Evolutionary conservation across 2,888 invertebrate species (phyloP), one percentile per base, ranked within the genome.

Genomic region (Eupsilia transversa): DNA sequence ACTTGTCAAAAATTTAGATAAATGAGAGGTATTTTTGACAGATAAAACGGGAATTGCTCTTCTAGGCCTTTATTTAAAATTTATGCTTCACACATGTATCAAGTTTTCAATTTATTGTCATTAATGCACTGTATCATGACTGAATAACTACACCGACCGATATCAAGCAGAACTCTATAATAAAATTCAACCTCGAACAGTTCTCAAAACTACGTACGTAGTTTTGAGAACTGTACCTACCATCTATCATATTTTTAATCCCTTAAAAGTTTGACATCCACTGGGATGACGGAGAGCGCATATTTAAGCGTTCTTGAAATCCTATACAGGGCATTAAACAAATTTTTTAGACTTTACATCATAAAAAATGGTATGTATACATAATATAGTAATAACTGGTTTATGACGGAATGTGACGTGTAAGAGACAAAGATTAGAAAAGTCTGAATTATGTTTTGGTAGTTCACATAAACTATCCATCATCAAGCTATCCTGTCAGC

Each of bases 261-360:
- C 43, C n/a, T 1, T 23, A 1, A 77, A 85, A 89, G 79, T 86
- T 94, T 94, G 92, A 89, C 86, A 87, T 80, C 52, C 91, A 17
- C 82, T 88, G 85, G 7, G 30, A 66, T 81, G 82, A 89, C 89
- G 88, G 83, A 88, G 88, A 91, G 85, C 89, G 90, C 92, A 93
- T 93, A 91, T 90, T 93, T 91, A 89, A 93, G 90, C 89, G 91
- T 93, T 92, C 89, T 92, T 93, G 92, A 93, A 93, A 94, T 90
- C 88, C 89, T 91, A 92, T 92, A 92, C 93, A 85, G 84, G 72
- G 82, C 86, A 87, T 87, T 87, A 87, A 87, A 87, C 87, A 87
- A 77, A 61, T 83, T 83, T 86, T 86, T 87, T 87, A 79, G 82
- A 85, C 69, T 79, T 85, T 83, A 83, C 75, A 84, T 88, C 80